These are phyloP conservation scores for Butorides virescens DNA, from an alignment of 2,113 vertebrate species.

Conservation along the genomic window DNA sequence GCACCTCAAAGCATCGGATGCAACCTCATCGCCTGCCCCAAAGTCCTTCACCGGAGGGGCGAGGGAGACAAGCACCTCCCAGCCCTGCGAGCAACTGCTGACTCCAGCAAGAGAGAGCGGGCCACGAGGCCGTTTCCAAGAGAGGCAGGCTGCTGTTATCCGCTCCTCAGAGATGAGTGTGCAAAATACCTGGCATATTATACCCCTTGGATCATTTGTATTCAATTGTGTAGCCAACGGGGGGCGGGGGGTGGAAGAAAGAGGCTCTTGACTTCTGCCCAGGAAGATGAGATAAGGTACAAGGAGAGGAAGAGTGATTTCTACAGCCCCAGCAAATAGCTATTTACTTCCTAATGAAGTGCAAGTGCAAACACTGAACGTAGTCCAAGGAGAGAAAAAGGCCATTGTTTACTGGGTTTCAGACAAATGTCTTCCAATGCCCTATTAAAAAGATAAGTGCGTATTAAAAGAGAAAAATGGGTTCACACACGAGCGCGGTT, in stretches of 20 bases:
- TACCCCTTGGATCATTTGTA: neutral
- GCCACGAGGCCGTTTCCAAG: neutral
- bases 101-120: neutral
- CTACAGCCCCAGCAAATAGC: slow-evolving; percentile 29
- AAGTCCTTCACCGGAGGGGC: neutral
- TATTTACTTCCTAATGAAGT: slow-evolving; percentile 40
- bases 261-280: slow-evolving; percentile 48
- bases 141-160: neutral
- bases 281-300: slow-evolving; percentile 62
- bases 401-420: neutral
- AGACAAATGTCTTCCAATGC: neutral
- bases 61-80: fast-evolving
- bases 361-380: neutral
- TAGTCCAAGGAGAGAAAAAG: slow-evolving; percentile 38
- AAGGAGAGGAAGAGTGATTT: slow-evolving; percentile 45
- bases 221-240: neutral
- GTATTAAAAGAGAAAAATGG: neutral
- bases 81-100: neutral
- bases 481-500: neutral
- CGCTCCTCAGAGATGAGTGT: slow-evolving; percentile 14
- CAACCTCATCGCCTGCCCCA: neutral
- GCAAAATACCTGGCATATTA: slow-evolving; percentile 29
- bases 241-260: neutral
- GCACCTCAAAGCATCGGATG: neutral
- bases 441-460: neutral